A percentile compares a stretch with the other conserved stretches of the same genome.
These are phyloP conservation scores for Mylabris sibirica DNA, from an alignment of 2,888 invertebrate genomes.

Conservation along the genomic window DNA sequence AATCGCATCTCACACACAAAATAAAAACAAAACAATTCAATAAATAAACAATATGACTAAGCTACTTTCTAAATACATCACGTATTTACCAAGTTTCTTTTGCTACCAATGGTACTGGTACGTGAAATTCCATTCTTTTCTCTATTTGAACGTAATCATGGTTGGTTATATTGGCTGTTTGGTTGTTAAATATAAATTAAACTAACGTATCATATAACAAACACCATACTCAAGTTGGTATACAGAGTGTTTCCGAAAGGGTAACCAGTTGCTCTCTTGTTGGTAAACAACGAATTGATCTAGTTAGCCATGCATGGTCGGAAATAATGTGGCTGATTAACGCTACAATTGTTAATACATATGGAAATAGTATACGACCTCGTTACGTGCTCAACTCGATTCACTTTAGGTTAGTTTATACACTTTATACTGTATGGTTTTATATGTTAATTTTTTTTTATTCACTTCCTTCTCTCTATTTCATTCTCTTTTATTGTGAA, in stretches of 20 bases:
- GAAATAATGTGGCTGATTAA: conserved; percentile 40
- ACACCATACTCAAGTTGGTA: neutral
- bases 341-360: conserved; percentile 35
- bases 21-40: neutral
- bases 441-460: conserved; percentile 1
- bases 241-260: conserved; percentile 24
- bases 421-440: neutral
- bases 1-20: neutral
- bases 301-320: conserved; percentile 29
- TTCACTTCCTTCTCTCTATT: neutral
- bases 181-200: conserved; percentile 20
- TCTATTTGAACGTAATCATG: conserved; percentile 15
- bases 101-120: neutral
- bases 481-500: neutral
- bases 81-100: conserved; percentile 21
- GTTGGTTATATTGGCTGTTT: neutral
- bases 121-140: conserved; percentile 22
- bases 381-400: conserved; percentile 35
- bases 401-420: conserved; percentile 32
- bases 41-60: conserved; percentile 29
- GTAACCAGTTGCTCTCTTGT: conserved; percentile 15
- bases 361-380: conserved; percentile 30
- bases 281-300: conserved; percentile 31
- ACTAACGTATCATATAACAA: conserved; percentile 25
- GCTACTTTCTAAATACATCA: conserved; percentile 33